Evolutionary conservation across 2,113 vertebrate genomes (phyloP), one percentile per base, ranked within the genome.

Genomic region (Taurulus bubalis): DNA sequence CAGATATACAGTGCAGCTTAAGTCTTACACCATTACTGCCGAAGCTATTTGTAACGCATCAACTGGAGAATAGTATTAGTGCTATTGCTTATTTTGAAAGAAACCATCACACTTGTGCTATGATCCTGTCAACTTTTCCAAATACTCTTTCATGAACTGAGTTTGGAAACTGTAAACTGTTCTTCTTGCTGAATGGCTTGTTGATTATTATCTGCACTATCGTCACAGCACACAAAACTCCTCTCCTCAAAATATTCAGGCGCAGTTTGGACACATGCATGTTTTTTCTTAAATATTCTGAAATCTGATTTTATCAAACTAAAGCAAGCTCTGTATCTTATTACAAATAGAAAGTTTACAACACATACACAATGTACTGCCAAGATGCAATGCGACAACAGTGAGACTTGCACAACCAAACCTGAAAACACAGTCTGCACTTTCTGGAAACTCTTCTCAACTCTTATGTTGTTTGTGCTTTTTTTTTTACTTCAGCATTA

Each of bases 41-140:
- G 75, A 16, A 67, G 26, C 60, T 62, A 71, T 69, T 47, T 80
- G 56, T 59, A 76, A 77, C 72, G 73, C 51, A 83, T 82, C 80
- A 66, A 64, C 72, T 66, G 36, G 34, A 85, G 71, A 79, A 85
- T 83, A 86, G 79, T 86, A 62, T 90, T 80, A 51, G 77, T 85
- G 71, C 30, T 80, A 73, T 55, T 58, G 28, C 34, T 82, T 79
- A 53, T 10, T 77, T 18, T 30, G 38, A 70, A 62, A 82, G 36
- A 78, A 87, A 82, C 70, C 65, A 75, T 75, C 59, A 78, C 73
- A 69, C 20, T 38, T 73, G 28, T 56, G 45, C 24, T 36, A 11
- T 30, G 42, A 12, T 71, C 65, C 55, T 77, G 15, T 30, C n/a
- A 6, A 63, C 62, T 16, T 49, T 74, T 69, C 8, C 40, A 80